phyloP scores from a whole-genome alignment of 1,140 invertebrate species.

The Atta texana region DNA sequence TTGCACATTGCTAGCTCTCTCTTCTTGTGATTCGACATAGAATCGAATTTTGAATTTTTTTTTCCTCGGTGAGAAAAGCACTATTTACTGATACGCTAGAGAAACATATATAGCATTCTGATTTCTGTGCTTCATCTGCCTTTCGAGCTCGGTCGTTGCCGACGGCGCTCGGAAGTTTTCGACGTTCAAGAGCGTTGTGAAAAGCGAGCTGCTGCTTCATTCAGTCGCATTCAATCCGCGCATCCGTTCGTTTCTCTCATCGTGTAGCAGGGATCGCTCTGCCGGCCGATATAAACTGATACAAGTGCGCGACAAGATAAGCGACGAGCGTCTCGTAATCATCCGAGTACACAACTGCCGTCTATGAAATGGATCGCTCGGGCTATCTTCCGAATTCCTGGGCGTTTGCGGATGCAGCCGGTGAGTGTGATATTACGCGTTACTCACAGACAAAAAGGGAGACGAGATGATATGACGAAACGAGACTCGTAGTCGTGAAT shows the following conservation, averaged over 20 bases:
- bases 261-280: conserved; percentile 53
- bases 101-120: too few species aligned
- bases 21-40: neutral
- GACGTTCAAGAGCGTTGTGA: conserved; percentile 51
- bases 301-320: conserved; percentile 71
- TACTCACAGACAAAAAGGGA: neutral
- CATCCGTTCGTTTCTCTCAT: conserved; percentile 66
- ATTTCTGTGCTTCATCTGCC: conserved; percentile 28
- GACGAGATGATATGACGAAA: neutral
- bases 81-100: neutral
- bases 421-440: conserved; percentile 45
- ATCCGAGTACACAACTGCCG: conserved; percentile 24
- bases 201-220: conserved; percentile 57
- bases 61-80: conserved; percentile 1
- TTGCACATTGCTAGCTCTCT: neutral
- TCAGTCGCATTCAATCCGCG: conserved; percentile 71
- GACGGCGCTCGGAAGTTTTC: conserved; percentile 57
- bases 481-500: neutral
- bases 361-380: conserved; percentile 30
- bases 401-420: conserved; percentile 31
- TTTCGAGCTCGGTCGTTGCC: conserved; percentile 48
- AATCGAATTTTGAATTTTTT: conserved; percentile 1
- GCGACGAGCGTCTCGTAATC: conserved; percentile 48
- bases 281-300: conserved; percentile 70
- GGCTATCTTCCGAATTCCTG: conserved; percentile 39